A percentile compares a stretch with the other conserved stretches of the same genome.
Evolutionary conservation across 1,140 invertebrate genomes (phyloP).

Genomic region (Nasonia longicornis): DNA sequence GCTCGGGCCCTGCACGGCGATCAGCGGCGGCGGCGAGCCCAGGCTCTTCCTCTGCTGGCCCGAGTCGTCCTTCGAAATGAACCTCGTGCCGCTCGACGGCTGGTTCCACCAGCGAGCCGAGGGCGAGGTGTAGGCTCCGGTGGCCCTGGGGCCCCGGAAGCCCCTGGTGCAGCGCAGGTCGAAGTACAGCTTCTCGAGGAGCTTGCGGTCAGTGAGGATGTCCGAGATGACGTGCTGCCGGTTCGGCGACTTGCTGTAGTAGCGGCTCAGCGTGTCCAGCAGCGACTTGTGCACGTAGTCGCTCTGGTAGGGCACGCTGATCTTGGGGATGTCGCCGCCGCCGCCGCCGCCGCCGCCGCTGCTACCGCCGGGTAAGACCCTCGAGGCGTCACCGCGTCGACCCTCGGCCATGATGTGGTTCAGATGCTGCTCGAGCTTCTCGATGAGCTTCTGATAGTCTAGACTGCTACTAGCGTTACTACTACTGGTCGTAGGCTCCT

Average conservation of each 20-base stretch:
- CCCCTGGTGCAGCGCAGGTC: constrained; percentile 78
- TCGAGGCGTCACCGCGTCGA: constrained; percentile 48
- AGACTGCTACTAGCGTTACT: constrained; percentile 51
- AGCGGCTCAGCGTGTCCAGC: constrained; percentile 75
- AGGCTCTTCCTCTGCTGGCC: constrained; percentile 53
- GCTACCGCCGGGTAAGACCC: not conserved
- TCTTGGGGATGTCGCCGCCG: constrained; percentile 49
- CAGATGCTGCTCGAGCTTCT: constrained; percentile 76
- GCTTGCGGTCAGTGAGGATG: constrained; percentile 77
- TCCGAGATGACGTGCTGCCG: constrained; percentile 78
- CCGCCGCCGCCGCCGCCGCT: constrained; percentile 39
- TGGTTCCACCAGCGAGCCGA: constrained; percentile 62
- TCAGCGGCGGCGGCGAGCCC: constrained; percentile 75
- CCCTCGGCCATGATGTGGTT: constrained; percentile 64
- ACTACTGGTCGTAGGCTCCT: constrained; percentile 45
- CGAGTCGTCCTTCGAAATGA: constrained; percentile 20
- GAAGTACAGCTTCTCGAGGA: constrained; percentile 79
- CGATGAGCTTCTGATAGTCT: constrained; percentile 75
- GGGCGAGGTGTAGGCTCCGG: constrained; percentile 63
- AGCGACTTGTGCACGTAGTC: constrained; percentile 75
- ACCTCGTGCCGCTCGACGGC: constrained; percentile 60
- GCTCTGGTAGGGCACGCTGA: constrained; percentile 62
- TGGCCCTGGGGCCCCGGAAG: constrained; percentile 71
- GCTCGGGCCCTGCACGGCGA: constrained; percentile 75
- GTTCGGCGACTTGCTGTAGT: constrained; percentile 75